Evolutionary conservation across 2,888 invertebrate species (phyloP), one percentile per base, ranked within the genome.

Genomic region (Anthophora plumipes): DNA sequence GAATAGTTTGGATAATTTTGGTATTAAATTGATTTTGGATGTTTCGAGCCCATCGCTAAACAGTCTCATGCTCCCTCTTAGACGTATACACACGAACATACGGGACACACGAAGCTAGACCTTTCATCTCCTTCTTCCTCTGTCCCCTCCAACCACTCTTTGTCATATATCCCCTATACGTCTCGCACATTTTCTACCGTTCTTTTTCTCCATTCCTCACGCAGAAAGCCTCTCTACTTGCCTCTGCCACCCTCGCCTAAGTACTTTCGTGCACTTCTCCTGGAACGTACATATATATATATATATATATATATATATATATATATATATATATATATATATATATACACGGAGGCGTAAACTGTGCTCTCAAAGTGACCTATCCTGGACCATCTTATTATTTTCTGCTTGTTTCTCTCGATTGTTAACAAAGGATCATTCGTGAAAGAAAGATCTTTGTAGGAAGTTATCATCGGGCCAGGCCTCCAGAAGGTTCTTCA

Each of bases 401-500:
- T 9, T 2, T 6, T 9, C 7, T 22, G 17, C 11, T 20, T 22
- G 22, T 12, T 22, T 12, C 17, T 12, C 17, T 22, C 52, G 14
- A 52, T 22, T 11, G 25, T 66, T 52, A 22, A 22, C 22, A 52
- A 22, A 17, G 17, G 22, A 39, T 39, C 22, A 66, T 11, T 39
- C 11, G 1, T 22, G 52, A 37, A 37, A 3, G 17, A 41, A 14
- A 0, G 11, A 5, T 12, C 20, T 25, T 6, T 8, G 20, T 17
- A 43, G 57, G 22, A 63, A 50, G 74, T 76, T 76, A 63, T 72
- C 48, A 37, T 50, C 20, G 37, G 31, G 31, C 31, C 31, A 31
- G 31, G 31, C 31, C 84, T 85, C 83, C 87, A 89, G 75, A 87
- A 89, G 83, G 80, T 89, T 89, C 85, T 81, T 70, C 77, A 73